Base-by-base conservation (phyloP, 2,113 vertebrate species). In the Daboia siamensis region DNA sequence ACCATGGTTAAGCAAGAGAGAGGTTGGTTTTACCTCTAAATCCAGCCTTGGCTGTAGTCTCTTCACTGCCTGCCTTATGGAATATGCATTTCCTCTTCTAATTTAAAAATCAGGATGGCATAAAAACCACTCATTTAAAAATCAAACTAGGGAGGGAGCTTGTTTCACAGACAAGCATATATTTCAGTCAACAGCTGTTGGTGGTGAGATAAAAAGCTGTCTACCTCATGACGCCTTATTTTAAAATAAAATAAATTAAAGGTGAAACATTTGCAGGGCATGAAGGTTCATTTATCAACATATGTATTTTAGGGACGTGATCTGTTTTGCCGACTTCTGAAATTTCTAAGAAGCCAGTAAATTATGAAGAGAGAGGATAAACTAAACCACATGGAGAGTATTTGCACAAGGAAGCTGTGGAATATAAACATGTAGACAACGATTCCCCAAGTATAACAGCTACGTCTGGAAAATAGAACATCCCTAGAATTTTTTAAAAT, bases 101-200 rank as follows among this genome's bases (percentile, higher is more conserved):
- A 57, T 57, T 55, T 88, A 88, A n/a, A 88, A 88, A 56, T 56
- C 87, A 88, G 56, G 33, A 44, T 56, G 33, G n/a, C 39, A 39
- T 88, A 88, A 88, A 88, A 87, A 54, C 51, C 86, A 87, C 24
- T 52, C 48, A 87, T 87, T 54, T 87, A 87, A 87, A 87, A 39
- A 56, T n/a, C 87, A 88, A 88, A 80, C 74, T 17, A 21, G 74
- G 8, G 33, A 39, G 54, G n/a, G 20, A 39, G 54, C 23, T 57
- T 88, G 87, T 39, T 88, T 56, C 23, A 9, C 46, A 56, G 87
- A 39, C 55, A 88, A 44, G n/a, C 0, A 51, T 52, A 52, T 52
- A 51, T 51, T 51, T 39, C 85, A 51, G 44, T 86, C 85, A 86
- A 86, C 44, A 86, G 85, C 74, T 80, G 74, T 33, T 80, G 33